phyloP scores from a whole-genome alignment of 1,140 invertebrate genomes.

The silkworm (Bombyx mori) region DNA sequence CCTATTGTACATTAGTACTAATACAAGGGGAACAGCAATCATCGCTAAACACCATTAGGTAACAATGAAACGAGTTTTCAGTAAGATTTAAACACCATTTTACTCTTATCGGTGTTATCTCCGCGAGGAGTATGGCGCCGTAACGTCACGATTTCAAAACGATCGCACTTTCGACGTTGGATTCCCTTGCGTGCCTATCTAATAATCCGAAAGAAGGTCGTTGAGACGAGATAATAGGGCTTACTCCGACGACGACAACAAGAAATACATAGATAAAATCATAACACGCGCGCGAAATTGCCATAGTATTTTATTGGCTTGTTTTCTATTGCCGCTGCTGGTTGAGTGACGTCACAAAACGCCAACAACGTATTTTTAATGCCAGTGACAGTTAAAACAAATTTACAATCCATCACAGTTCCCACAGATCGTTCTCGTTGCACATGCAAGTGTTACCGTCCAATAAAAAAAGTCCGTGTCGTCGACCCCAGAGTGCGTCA shows the following conservation, averaged over 20 bases:
- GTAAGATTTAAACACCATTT: constrained; percentile 42
- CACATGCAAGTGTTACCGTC: constrained; percentile 46
- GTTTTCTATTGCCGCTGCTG: too few relatives aligned
- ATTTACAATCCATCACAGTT: constrained; percentile 13
- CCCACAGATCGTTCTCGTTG: constrained; percentile 43
- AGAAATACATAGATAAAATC: constrained; percentile 14
- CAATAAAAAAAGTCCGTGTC: constrained; percentile 54
- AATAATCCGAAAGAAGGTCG: constrained; percentile 30
- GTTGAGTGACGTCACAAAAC: too few relatives aligned
- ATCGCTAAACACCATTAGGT: constrained; percentile 35
- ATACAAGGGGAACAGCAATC: constrained; percentile 33
- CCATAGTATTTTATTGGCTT: too few relatives aligned
- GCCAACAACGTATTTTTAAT: too few relatives aligned
- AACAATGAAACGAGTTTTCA: constrained; percentile 42
- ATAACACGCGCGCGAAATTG: constrained; percentile 16
- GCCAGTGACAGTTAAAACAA: too few relatives aligned
- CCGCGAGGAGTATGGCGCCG: constrained; percentile 32
- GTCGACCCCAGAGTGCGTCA: constrained; percentile 63
- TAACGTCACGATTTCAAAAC: constrained; percentile 33
- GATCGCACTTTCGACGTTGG: constrained; percentile 32
- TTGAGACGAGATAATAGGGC: constrained; percentile 18
- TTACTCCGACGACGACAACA: constrained; percentile 9
- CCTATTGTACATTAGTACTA: constrained; percentile 31
- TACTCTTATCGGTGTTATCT: constrained; percentile 36
- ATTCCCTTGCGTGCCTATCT: constrained; percentile 30